Base-by-base conservation (phyloP, 2,113 vertebrate species). In the Rhabdomys dilectus region DNA sequence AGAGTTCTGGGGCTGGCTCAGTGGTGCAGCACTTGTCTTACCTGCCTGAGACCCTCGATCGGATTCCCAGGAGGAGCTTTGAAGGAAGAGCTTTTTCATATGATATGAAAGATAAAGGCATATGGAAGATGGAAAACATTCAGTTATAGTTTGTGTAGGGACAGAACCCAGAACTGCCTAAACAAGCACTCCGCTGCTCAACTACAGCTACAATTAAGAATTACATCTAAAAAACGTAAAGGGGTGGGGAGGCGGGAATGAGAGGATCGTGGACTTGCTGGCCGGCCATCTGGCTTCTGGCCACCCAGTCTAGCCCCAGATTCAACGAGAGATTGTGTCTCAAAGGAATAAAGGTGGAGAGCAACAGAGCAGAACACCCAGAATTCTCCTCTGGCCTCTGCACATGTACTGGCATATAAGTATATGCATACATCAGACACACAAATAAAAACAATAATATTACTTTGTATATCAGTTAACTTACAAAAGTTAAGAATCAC, bases 171-270 rank as follows among this genome's bases (percentile, higher is more conserved):
- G 39, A 34, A 10, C 31, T 34, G 64, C 26, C 36, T 42, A 58
- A 17, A 21, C 29, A 77, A 70, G 19, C 21, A 70, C n/a, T 42
- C 82, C 24, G 34, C 10, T 39, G 58, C 3, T 76, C 19, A 36
- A 60, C 12, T 62, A 48, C 16, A 73, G 36, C 10, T 21, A 42
- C 24, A 62, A 73, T 34, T 66, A 77, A 76, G 31, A 92, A 62
- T 53, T 80, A 66, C 24, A 92, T 60, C 76, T 91, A 15, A 75
- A 87, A 87, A 87, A 81, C 29, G 42, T 66, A 86, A 81, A 95
- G 4, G 56, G 4, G 10, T 51, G 17, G 22, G 1, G 1, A 17
- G 64, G 42, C 24, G 17, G 13, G 6, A 36, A 36, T 31, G 12
- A 62, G n/a, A 68, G 42, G 42, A 34, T 1, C 68, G 29, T 22